A percentile compares a stretch with the other conserved stretches of the same genome.
Conservation (phyloP, 1,140 invertebrate species). For the Drosophila pandora region DNA sequence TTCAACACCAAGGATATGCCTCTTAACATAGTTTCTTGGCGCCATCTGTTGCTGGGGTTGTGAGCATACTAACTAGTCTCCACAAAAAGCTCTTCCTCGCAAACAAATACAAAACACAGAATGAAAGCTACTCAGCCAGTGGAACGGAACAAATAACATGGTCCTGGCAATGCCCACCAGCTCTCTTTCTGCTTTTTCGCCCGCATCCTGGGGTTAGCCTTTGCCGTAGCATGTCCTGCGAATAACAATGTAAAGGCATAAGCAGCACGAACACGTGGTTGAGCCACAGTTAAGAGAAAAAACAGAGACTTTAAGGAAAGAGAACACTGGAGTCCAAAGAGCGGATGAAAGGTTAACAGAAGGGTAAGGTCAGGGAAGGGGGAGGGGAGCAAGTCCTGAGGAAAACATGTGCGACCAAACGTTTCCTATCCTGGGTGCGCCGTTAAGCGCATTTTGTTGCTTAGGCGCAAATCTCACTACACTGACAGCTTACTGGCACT, state of each 20-base stretch:
- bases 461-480: slow-evolving; percentile 30
- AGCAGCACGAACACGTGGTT: slow-evolving; percentile 65
- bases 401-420: slow-evolving; percentile 32
- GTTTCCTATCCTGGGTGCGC: not conserved
- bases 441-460: slow-evolving; percentile 22
- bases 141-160: not conserved
- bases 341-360: slow-evolving; percentile 1
- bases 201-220: not conserved
- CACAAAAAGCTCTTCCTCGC: slow-evolving; percentile 35
- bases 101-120: not conserved
- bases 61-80: slow-evolving; percentile 24
- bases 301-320: slow-evolving; percentile 22
- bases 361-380: not conserved
- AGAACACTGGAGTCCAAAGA: not conserved
- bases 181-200: slow-evolving; percentile 11
- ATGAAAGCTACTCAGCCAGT: slow-evolving; percentile 19
- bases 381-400: not conserved
- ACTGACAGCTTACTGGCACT: slow-evolving; percentile 30
- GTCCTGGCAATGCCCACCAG: slow-evolving; percentile 10
- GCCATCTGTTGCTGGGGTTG: slow-evolving; percentile 36
- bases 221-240: slow-evolving; percentile 37
- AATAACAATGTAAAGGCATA: slow-evolving; percentile 70
- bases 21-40: not conserved
- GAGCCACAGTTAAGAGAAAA: slow-evolving; percentile 25
- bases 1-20: not conserved